phyloP scores from a whole-genome alignment of 2,888 invertebrate genomes.

The Hipparchia sbordonii region DNA sequence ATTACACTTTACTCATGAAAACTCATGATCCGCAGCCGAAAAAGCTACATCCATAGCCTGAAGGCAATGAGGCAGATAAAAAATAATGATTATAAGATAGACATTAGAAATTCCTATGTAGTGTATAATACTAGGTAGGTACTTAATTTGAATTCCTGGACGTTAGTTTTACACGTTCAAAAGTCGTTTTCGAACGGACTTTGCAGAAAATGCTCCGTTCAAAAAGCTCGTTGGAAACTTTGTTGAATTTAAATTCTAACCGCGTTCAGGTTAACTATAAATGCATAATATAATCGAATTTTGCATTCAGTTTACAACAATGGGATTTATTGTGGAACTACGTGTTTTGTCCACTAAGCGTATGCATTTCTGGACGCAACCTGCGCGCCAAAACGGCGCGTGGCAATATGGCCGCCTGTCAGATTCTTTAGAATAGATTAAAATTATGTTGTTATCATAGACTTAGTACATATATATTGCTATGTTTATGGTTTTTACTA shows the following conservation, averaged over 20 bases:
- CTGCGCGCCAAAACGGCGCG: slow-evolving; percentile 62
- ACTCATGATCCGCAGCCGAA: no score
- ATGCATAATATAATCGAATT: slow-evolving; percentile 75
- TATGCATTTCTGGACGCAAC: slow-evolving; percentile 55
- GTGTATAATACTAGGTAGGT: not conserved
- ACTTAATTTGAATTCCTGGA: slow-evolving; percentile 21
- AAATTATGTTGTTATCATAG: no score
- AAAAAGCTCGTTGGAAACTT: slow-evolving; percentile 49
- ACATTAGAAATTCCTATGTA: slow-evolving; percentile 2
- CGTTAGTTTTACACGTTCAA: slow-evolving; percentile 12
- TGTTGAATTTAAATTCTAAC: slow-evolving; percentile 60
- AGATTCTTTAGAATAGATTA: slow-evolving; percentile 52
- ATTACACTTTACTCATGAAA: no score
- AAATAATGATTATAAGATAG: not conserved
- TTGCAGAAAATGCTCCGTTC: slow-evolving; percentile 41
- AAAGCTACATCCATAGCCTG: no score
- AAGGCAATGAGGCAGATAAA: no score
- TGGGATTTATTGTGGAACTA: slow-evolving; percentile 79
- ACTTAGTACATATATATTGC: no score
- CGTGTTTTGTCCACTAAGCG: slow-evolving; percentile 68
- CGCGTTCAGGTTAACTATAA: slow-evolving; percentile 70
- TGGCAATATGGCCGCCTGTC: slow-evolving; percentile 67
- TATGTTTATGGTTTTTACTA: no score
- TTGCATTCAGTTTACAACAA: slow-evolving; percentile 71
- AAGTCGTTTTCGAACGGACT: slow-evolving; percentile 28